Evolutionary conservation across 2,113 vertebrate genomes (phyloP), one percentile per base, ranked within the genome.

Genomic region (Anguilla rostrata): DNA sequence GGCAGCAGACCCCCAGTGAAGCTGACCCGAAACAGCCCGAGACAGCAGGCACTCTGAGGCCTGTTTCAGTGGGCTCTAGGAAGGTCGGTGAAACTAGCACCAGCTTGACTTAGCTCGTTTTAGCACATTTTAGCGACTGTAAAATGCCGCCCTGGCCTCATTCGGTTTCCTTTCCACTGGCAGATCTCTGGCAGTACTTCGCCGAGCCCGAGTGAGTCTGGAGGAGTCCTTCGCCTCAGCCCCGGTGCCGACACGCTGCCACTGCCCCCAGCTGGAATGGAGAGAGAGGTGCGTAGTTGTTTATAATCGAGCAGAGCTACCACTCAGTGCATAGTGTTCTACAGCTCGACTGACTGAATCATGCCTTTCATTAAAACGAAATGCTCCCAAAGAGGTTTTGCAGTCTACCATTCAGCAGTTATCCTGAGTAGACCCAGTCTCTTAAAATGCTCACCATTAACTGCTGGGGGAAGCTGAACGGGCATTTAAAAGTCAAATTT

Each of bases 11-110:
- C 80, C 85, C 88, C 63, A 56, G 80, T 81, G 85, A 89, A 84
- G 87, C 41, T 87, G 86, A 81, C n/a, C 86, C 80, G 71, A 79
- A 63, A 84, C 89, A 81, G 71, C 86, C 85, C 87, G 66, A 84
- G n/a, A 0, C 11, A 49, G 39, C 0, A 26, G 41, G 53, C 88
- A 60, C 86, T 81, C 88, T 85, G 66, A 91, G 63, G 80, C 85
- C 88, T 83, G 46, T 41, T 34, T 82, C 87, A 87, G 39, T 80
- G 86, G 81, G 40, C 83, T 87, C 79, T 75, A 53, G 87, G 82
- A 89, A 87, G 75, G 66, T 85, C 81, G 22, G 88, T 41, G 41
- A 78, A n/a, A 2, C 29, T 53, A 26, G 8, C 49, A 14, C 49
- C 49, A 53, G 49, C 49, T 53, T 53, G 49, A 14, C 49, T 12